Base-by-base conservation (phyloP, 2,888 invertebrate species). In the Xylota sylvarum region DNA sequence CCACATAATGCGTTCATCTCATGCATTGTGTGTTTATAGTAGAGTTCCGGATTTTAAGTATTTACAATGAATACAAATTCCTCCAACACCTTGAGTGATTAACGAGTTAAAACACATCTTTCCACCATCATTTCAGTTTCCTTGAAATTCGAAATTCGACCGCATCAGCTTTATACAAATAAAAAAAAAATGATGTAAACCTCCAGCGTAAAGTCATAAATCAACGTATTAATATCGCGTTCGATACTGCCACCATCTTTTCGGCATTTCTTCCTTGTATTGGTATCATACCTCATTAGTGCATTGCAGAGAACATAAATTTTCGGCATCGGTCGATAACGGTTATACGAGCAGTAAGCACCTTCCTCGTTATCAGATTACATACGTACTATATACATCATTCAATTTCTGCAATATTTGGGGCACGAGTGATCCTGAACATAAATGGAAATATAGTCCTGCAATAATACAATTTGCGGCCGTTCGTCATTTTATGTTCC, bases 401-500 rank as follows among this genome's bases (percentile, higher is more conserved):
- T 65, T 65, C 65, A 76, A 64, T 52, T 64, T 64, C 17, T 60
- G 40, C 56, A 23, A 17, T 37, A 37, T 27, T n/a, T 40, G 64
- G 32, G 5, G 14, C 19, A 17, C 32, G 56, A 65, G 30, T 23
- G 56, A 56, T 76, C 56, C 65, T 73, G 46, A 78, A 67, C 73
- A 12, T 52, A 55, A 73, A 73, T 73, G 73, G 30, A 67, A 73
- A 67, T 67, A 46, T 52, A 58, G 65, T 55, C 58, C 60, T n/a
- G 35, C 52, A 73, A 72, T 78, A 78, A 78, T 78, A 83, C 65
- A 73, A 78, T 78, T 78, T 73, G 43, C 30, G 78, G 64, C 37
- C 78, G 56, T 83, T 60, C 78, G 73, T 83, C 72, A 83, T 83
- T 83, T 78, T 60, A 83, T 83, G 46, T 67, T 52, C 60, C 46